A percentile compares a stretch with the other conserved stretches of the same genome.
phyloP scores from a whole-genome alignment of 2,888 invertebrate genomes.

The Yponomeuta malinellus region DNA sequence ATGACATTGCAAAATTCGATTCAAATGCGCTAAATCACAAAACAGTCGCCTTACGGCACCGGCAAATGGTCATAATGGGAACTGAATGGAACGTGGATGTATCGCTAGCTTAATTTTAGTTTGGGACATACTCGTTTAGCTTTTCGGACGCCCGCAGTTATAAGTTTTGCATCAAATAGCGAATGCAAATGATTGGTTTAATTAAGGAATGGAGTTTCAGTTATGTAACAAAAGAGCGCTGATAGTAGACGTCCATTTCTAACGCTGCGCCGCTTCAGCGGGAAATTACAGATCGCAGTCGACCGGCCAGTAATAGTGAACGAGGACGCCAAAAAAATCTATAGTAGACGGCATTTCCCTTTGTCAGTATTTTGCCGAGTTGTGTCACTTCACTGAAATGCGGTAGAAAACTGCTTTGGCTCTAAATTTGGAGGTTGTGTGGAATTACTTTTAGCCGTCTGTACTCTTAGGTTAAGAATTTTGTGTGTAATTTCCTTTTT shows the following conservation, averaged over 20 bases:
- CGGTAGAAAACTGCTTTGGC: not conserved
- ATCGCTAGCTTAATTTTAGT: not conserved
- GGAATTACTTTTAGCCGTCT: not conserved
- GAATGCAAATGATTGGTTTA: not conserved
- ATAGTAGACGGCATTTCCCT: not conserved
- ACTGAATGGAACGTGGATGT: not conserved
- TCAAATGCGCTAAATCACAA: constrained; percentile 1
- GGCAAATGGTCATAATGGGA: not conserved
- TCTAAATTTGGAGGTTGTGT: not conserved
- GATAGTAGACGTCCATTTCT: not conserved
- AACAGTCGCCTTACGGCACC: not conserved
- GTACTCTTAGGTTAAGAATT: not conserved
- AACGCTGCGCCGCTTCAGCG: not conserved
- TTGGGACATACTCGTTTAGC: not conserved
- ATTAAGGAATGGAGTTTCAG: not conserved
- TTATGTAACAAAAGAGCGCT: not conserved
- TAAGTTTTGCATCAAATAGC: not conserved
- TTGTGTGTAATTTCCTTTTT: not conserved
- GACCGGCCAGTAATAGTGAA: not conserved
- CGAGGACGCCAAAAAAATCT: not conserved
- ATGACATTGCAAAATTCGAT: constrained; percentile 10
- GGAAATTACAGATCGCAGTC: not conserved
- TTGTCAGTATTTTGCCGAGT: not conserved
- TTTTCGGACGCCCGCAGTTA: not conserved
- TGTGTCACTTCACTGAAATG: not conserved